phyloP scores from a whole-genome alignment of 2,888 invertebrate genomes.

The Lochmaea capreae region DNA sequence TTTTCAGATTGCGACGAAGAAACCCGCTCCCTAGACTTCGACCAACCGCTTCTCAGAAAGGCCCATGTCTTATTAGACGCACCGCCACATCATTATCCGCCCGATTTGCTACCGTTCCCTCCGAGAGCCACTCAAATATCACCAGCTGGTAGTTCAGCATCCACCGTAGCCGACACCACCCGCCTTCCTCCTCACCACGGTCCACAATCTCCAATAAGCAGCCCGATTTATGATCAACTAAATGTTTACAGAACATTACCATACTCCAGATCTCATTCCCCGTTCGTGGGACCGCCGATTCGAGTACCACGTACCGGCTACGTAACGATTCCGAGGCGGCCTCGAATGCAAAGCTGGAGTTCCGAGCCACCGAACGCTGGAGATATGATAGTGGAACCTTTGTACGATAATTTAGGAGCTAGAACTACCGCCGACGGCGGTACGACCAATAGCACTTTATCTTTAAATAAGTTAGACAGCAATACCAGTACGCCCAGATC shows the following conservation, averaged over 20 bases:
- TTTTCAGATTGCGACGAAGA: slow-evolving; percentile 73
- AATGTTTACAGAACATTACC: slow-evolving; percentile 83
- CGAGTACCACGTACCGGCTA: slow-evolving; percentile 75
- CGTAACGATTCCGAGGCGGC: slow-evolving; percentile 87
- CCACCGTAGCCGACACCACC: slow-evolving; percentile 81
- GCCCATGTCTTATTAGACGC: slow-evolving; percentile 69
- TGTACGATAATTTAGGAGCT: slow-evolving; percentile 87
- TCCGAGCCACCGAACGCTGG: slow-evolving; percentile 64
- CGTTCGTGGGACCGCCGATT: slow-evolving; percentile 71
- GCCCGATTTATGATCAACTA: slow-evolving; percentile 75
- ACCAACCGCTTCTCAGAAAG: slow-evolving; percentile 70
- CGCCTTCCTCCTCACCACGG: slow-evolving; percentile 62
- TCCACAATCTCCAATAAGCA: slow-evolving; percentile 69
- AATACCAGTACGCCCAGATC: slow-evolving; percentile 63
- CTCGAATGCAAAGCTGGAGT: slow-evolving; percentile 85
- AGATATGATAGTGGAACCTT: slow-evolving; percentile 72
- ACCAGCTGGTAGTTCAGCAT: slow-evolving; percentile 84
- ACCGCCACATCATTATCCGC: slow-evolving; percentile 73
- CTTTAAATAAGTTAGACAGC: slow-evolving; percentile 78
- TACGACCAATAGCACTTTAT: slow-evolving; percentile 70
- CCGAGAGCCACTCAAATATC: slow-evolving; percentile 75
- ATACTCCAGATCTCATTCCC: slow-evolving; percentile 81
- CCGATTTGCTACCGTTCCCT: slow-evolving; percentile 85
- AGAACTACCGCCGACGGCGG: slow-evolving; percentile 86
- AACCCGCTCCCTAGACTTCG: slow-evolving; percentile 75